A percentile compares a stretch with the other conserved stretches of the same genome.
Evolutionary conservation across 2,888 invertebrate genomes (phyloP).

Genomic region (Orthonychiurus folsomi): DNA sequence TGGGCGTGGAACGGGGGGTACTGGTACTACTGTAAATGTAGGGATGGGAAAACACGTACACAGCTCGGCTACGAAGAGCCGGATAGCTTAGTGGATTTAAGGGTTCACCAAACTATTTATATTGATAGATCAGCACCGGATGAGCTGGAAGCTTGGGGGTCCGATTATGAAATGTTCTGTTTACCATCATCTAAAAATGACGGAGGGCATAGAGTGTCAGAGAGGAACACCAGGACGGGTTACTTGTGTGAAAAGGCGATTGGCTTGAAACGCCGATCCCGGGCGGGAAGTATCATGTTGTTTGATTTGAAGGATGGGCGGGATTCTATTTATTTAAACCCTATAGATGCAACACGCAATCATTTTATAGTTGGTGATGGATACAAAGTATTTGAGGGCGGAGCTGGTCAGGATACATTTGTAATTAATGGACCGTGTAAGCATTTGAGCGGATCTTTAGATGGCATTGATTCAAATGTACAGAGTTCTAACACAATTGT

Average conservation of each 20-base stretch:
- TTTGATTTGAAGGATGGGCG: too few relatives aligned
- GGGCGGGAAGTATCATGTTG: too few relatives aligned
- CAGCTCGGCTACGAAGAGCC: too few relatives aligned
- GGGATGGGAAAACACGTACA: too few relatives aligned
- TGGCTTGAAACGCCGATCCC: not conserved
- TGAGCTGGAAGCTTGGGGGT: slow-evolving; percentile 2
- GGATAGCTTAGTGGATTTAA: not conserved
- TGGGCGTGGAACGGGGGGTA: not conserved
- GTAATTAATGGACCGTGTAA: slow-evolving; percentile 13
- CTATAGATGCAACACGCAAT: too few relatives aligned
- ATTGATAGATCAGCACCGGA: not conserved
- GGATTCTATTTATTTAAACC: too few relatives aligned
- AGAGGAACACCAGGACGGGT: not conserved
- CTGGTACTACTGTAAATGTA: not conserved
- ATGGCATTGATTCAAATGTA: too few relatives aligned
- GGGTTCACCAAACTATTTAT: not conserved
- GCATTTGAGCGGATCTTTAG: not conserved
- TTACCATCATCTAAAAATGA: slow-evolving; percentile 6
- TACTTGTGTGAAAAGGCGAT: slow-evolving; percentile 17
- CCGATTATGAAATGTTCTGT: slow-evolving; percentile 10
- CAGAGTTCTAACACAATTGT: too few relatives aligned
- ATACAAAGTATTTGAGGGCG: slow-evolving; percentile 13
- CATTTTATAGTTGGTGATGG: slow-evolving; percentile 15
- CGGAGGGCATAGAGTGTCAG: not conserved
- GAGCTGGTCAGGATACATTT: slow-evolving; percentile 12